Evolutionary conservation across 2,888 invertebrate genomes (phyloP).

Genomic region (Drosophila quinaria): DNA sequence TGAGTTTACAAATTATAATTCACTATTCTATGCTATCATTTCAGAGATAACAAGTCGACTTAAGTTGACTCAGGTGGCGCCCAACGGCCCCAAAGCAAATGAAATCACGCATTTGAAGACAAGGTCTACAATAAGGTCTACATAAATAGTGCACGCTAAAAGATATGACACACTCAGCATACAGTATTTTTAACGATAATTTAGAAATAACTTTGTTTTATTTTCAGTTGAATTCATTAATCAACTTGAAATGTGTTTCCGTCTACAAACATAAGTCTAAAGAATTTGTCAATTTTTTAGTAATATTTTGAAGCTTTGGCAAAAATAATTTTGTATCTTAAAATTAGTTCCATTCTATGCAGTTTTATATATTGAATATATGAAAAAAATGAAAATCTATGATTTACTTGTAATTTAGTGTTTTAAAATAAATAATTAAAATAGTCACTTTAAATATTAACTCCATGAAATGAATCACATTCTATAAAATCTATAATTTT

Average conservation of each 20-base stretch:
- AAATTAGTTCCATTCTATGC: neutral
- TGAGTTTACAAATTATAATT: neutral
- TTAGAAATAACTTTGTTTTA: neutral
- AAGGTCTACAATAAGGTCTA: neutral
- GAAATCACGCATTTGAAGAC: conserved; percentile 8
- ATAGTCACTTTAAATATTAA: neutral
- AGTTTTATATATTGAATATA: neutral
- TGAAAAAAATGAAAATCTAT: neutral
- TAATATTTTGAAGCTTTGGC: no score
- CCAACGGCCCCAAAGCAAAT: neutral
- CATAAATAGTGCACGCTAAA: neutral
- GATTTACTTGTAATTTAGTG: no score
- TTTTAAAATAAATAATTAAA: no score
- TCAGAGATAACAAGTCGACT: neutral
- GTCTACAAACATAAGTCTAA: no score
- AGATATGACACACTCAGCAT: conserved; percentile 3
- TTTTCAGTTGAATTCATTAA: neutral
- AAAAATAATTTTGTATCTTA: no score
- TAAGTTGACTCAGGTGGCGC: conserved; percentile 20
- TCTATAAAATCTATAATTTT: neutral
- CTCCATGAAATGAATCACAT: neutral
- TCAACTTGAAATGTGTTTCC: neutral
- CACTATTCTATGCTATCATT: neutral
- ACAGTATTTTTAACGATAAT: neutral
- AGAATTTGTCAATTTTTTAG: no score